A percentile compares a stretch with the other conserved stretches of the same genome.
These are phyloP conservation scores for Epinephelus cyanopodus DNA, from an alignment of 2,113 vertebrate genomes.

Conservation along the genomic window DNA sequence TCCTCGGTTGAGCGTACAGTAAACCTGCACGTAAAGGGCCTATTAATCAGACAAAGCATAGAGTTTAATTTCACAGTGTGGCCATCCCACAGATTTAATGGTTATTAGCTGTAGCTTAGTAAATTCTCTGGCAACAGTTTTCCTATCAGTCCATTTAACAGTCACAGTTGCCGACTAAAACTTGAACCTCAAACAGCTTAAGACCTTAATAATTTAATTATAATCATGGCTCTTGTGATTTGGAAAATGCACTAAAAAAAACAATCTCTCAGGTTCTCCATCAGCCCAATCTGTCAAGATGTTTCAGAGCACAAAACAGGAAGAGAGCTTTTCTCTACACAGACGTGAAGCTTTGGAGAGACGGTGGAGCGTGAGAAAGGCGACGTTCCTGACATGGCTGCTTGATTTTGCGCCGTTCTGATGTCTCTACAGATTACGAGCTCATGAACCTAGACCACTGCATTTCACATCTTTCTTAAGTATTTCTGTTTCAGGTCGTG, in stretches of 20 bases:
- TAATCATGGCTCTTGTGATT: neutral
- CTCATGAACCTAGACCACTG: neutral
- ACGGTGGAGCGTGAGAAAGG: neutral
- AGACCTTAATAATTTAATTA: neutral
- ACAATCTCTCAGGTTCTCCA: neutral
- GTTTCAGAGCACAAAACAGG: no score
- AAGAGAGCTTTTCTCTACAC: neutral
- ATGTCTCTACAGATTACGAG: neutral
- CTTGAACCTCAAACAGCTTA: neutral
- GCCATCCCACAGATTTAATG: neutral
- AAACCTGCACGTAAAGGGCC: neutral
- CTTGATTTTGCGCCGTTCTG: neutral
- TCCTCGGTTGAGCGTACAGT: neutral
- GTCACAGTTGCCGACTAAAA: neutral
- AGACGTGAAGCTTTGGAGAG: neutral
- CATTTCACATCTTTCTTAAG: neutral
- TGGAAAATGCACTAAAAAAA: neutral
- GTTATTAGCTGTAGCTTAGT: neutral
- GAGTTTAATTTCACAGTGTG: neutral
- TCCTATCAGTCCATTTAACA: neutral
- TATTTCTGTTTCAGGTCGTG: constrained; percentile 30
- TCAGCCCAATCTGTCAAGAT: neutral
- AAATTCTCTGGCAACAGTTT: neutral
- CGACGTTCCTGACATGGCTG: neutral
- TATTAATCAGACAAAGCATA: neutral